A percentile compares a stretch with the other conserved stretches of the same genome.
These are phyloP conservation scores for Nomada ruficornis DNA, from an alignment of 2,888 invertebrate genomes.

Conservation along the genomic window DNA sequence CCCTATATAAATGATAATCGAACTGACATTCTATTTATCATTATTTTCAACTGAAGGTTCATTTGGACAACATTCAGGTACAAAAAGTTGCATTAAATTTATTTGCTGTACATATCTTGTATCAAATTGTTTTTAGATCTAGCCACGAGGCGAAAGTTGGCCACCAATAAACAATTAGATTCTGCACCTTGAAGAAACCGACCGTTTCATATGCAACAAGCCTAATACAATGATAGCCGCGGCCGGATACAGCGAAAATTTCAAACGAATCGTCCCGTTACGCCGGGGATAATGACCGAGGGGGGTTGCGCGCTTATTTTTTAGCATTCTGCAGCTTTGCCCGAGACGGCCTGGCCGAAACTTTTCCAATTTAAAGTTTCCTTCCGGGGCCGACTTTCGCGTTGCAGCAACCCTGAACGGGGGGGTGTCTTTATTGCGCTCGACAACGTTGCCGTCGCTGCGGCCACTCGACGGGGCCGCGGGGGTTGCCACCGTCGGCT, in stretches of 20 bases:
- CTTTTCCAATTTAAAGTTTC: slow-evolving; percentile 82
- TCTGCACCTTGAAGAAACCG: too few relatives aligned
- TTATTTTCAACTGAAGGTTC: too few relatives aligned
- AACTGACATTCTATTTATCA: too few relatives aligned
- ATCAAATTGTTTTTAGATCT: too few relatives aligned
- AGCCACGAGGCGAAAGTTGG: too few relatives aligned
- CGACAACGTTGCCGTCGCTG: slow-evolving; percentile 77
- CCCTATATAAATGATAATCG: too few relatives aligned
- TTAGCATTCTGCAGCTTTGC: slow-evolving; percentile 73
- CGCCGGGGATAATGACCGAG: slow-evolving; percentile 52
- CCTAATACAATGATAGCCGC: neutral
- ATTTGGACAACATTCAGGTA: too few relatives aligned
- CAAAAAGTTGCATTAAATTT: too few relatives aligned
- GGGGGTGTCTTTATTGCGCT: slow-evolving; percentile 83
- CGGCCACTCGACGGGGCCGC: slow-evolving; percentile 43
- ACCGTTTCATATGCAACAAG: neutral
- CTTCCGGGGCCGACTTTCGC: slow-evolving; percentile 79
- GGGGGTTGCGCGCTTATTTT: slow-evolving; percentile 67
- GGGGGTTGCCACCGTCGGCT: slow-evolving; percentile 16
- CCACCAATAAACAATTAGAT: too few relatives aligned
- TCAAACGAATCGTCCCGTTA: slow-evolving; percentile 33
- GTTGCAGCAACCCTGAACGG: slow-evolving; percentile 74
- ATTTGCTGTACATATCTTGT: too few relatives aligned
- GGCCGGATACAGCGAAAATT: slow-evolving; percentile 31
- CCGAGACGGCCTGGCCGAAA: slow-evolving; percentile 74